phyloP scores from a whole-genome alignment of 1,140 invertebrate species.

The Zelostemma sp. region DNA sequence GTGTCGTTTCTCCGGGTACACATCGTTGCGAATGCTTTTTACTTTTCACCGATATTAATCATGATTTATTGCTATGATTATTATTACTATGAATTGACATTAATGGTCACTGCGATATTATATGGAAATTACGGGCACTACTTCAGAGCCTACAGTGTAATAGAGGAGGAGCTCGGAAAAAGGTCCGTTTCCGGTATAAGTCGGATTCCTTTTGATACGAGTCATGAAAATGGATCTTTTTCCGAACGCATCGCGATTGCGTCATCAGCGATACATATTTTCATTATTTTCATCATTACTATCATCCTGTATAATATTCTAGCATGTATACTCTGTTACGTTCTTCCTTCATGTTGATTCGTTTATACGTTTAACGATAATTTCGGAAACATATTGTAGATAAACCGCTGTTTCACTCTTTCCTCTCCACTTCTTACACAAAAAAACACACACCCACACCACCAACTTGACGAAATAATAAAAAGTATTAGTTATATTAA shows the following conservation, averaged over 20 bases:
- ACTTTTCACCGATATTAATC: conserved; percentile 42
- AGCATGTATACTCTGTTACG: conserved; percentile 57
- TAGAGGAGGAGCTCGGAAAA: neutral
- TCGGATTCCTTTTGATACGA: too few species aligned
- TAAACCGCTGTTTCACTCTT: conserved; percentile 44
- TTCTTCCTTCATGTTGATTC: conserved; percentile 59
- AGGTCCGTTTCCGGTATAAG: too few species aligned
- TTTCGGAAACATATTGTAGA: conserved; percentile 39
- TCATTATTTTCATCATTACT: conserved; percentile 53
- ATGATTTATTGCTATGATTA: conserved; percentile 47
- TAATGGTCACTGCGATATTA: conserved; percentile 26
- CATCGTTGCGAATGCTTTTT: conserved; percentile 43
- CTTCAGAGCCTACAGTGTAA: too few species aligned
- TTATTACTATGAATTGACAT: conserved; percentile 32
- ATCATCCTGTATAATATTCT: conserved; percentile 62
- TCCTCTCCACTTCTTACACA: neutral
- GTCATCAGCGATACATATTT: too few species aligned
- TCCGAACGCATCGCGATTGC: too few species aligned
- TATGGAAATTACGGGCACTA: conserved; percentile 49
- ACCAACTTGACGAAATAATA: conserved; percentile 14
- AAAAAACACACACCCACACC: conserved; percentile 20
- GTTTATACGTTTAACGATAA: conserved; percentile 48
- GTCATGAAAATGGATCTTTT: neutral
- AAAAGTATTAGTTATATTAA: conserved; percentile 60
- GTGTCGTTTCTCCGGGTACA: conserved; percentile 39